Evolutionary conservation across 2,888 invertebrate genomes (phyloP), one percentile per base, ranked within the genome.

Genomic region (Julus scanicus): DNA sequence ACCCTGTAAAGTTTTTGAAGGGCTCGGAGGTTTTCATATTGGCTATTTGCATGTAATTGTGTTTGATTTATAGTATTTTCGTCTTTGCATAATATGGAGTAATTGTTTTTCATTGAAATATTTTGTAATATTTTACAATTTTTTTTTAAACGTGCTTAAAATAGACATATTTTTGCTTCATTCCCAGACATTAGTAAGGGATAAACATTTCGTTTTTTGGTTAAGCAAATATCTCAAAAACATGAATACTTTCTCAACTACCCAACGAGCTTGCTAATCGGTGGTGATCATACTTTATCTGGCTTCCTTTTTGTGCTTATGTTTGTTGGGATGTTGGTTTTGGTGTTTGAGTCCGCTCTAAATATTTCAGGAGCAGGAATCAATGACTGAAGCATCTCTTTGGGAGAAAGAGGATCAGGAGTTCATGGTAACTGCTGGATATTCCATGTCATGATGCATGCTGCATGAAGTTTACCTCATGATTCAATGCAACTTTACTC

Each of bases 361-460:
- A 57, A 49, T 84, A 57, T 89, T 88, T 44, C 88, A 92, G 92
- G 92, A 92, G 89, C 91, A 91, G 87, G 91, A 91, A 87, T 90
- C 91, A 85, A 88, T 91, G 48, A 90, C 90, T 88, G 92, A 92
- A 89, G 90, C 91, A 39, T 90, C 90, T 49, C 90, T 91, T 89
- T 92, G 91, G 91, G 92, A 92, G 89, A 90, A 90, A 88, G 92
- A 92, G 89, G 90, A 91, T 63, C 89, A 90, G 44, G 90, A 90
- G 88, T 90, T 89, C 89, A 89, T 91, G 90, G 91, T 91, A 90
- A 89, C 89, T 57, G 53, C 40, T 48, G 40, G 40, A 53, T 88
- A 48, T 40, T 44, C 8, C 48, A 17, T 71, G 57, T 39, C 17
- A 48, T 57, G 71, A 71, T 71, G 40, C 84, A 40, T 44, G 39